These are phyloP conservation scores for Watsonalla binaria DNA, from an alignment of 2,888 invertebrate species.

Conservation along the genomic window DNA sequence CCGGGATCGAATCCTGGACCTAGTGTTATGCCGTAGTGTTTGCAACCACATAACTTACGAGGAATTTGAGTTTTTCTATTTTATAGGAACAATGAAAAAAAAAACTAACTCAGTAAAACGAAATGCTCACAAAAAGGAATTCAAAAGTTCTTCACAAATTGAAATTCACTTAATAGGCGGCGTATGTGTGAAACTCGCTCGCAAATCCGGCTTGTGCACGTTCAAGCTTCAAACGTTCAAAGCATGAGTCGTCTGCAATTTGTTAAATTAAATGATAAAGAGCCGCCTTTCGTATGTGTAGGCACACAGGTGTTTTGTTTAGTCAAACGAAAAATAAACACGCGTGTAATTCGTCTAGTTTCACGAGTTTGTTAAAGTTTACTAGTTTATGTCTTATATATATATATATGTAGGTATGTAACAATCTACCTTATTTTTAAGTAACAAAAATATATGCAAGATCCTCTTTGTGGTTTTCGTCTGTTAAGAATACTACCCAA, in stretches of 20 bases:
- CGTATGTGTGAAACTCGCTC: neutral
- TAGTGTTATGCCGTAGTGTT: too few species aligned
- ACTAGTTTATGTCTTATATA: neutral
- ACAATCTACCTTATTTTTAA: too few species aligned
- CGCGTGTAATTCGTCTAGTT: conserved; percentile 25
- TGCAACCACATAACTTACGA: too few species aligned
- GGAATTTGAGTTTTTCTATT: too few species aligned
- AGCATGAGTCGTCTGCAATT: conserved; percentile 26
- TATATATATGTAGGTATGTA: too few species aligned
- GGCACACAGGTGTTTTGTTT: conserved; percentile 45
- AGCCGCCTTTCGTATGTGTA: conserved; percentile 27
- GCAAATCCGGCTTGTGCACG: conserved; percentile 2
- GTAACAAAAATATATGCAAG: too few species aligned
- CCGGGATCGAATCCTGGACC: too few species aligned
- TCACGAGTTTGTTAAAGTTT: neutral
- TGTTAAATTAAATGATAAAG: conserved; percentile 43
- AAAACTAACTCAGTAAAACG: neutral
- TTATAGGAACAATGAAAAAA: too few species aligned
- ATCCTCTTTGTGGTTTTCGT: too few species aligned
- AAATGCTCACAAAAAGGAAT: neutral
- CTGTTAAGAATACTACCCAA: too few species aligned
- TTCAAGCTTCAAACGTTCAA: conserved; percentile 21
- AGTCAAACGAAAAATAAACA: conserved; percentile 37
- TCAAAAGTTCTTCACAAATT: neutral
- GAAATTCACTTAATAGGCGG: neutral